These are phyloP conservation scores for Athetis lepigone DNA, from an alignment of 2,888 invertebrate species.

Conservation along the genomic window DNA sequence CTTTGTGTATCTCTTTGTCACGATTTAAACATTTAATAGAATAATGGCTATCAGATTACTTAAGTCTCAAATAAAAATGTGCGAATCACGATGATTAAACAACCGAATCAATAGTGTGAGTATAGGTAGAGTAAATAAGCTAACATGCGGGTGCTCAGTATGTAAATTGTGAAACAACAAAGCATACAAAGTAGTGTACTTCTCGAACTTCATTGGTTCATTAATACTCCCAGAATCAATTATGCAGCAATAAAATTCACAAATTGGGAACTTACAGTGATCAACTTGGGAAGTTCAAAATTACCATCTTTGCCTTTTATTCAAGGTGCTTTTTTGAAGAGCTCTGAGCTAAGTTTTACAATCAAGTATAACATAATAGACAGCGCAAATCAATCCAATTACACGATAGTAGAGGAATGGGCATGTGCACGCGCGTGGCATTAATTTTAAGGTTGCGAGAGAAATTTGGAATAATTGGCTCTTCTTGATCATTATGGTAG, in stretches of 20 bases:
- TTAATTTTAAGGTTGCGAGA: constrained; percentile 81
- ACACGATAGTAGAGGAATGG: constrained; percentile 68
- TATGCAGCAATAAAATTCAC: constrained; percentile 81
- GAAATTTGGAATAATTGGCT: constrained; percentile 84
- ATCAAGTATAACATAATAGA: constrained; percentile 77
- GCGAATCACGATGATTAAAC: constrained; percentile 64
- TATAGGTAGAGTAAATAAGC: constrained; percentile 65
- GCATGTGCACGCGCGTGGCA: constrained; percentile 76
- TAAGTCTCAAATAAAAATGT: constrained; percentile 57
- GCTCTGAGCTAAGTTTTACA: constrained; percentile 59
- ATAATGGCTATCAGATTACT: constrained; percentile 59
- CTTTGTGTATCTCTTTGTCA: constrained; percentile 58
- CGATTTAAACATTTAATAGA: constrained; percentile 57
- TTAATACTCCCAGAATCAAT: constrained; percentile 78
- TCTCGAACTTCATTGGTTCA: constrained; percentile 69
- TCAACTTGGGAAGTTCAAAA: constrained; percentile 37
- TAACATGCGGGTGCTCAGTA: constrained; percentile 75
- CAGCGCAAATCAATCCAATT: constrained; percentile 83
- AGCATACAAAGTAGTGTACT: constrained; percentile 60
- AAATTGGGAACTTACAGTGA: constrained; percentile 71
- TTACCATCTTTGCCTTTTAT: constrained; percentile 46
- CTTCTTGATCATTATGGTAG: constrained; percentile 73
- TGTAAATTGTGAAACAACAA: constrained; percentile 77
- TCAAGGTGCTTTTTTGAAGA: constrained; percentile 64
- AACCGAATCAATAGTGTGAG: constrained; percentile 46